Evolutionary conservation across 2,113 vertebrate species (phyloP).

Genomic region (Lucifuga dentata): DNA sequence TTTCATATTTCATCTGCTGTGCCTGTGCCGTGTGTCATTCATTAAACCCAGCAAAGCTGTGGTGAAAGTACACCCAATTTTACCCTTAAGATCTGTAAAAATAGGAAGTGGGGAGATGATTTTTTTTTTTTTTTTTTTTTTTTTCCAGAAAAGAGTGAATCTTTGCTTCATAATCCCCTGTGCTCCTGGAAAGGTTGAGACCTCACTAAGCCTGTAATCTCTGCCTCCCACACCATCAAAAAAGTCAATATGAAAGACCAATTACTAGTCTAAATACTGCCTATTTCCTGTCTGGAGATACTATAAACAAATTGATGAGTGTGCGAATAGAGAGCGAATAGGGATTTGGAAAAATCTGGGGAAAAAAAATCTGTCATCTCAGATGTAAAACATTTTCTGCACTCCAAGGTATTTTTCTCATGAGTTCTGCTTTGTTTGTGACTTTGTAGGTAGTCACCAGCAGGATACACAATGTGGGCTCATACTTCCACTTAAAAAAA

Average conservation of each 20-base stretch:
- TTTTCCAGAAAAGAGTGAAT: slow-evolving; percentile 50
- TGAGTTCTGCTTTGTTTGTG: background rate
- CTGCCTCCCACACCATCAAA: slow-evolving; percentile 72
- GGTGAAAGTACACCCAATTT: slow-evolving; percentile 57
- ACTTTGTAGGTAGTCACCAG: background rate
- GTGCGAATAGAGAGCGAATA: background rate
- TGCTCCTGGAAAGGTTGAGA: slow-evolving; percentile 71
- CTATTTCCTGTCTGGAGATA: slow-evolving; percentile 50
- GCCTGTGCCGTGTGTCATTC: slow-evolving; percentile 48
- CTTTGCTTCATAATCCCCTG: slow-evolving; percentile 68
- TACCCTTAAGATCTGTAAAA: slow-evolving; percentile 55
- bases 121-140: slow-evolving; percentile 31
- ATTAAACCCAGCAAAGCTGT: slow-evolving; percentile 55
- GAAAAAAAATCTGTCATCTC: background rate
- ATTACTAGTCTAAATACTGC: slow-evolving; percentile 66
- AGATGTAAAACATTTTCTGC: slow-evolving; percentile 3
- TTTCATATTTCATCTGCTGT: slow-evolving; percentile 59
- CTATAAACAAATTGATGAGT: slow-evolving; percentile 19
- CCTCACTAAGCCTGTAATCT: slow-evolving; percentile 76
- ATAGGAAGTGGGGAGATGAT: slow-evolving; percentile 39
- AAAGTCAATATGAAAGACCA: slow-evolving; percentile 71
- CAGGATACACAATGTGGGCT: background rate
- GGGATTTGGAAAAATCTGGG: background rate
- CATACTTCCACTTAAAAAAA: background rate
- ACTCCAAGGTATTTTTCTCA: background rate